Evolutionary conservation across 2,888 invertebrate species (phyloP), one percentile per base, ranked within the genome.

Genomic region (Camponotus fellah): DNA sequence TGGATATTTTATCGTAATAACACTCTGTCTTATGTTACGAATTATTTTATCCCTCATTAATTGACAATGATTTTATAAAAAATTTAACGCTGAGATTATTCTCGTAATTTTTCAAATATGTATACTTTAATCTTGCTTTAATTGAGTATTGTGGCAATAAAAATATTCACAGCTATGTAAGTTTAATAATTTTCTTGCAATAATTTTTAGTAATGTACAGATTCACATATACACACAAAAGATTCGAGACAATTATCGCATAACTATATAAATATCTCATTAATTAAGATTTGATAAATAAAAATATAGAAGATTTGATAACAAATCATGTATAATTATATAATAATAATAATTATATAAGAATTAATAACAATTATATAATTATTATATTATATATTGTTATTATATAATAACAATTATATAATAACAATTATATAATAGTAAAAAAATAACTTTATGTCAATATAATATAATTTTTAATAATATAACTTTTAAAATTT

Each of bases 1-100:
- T 93, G 91, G 91, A 34, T 91, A 2, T 0, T 76, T 0, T 14
- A 10, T 14, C n/a, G 26, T 9, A 9, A 5, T 0, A 81, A 83
- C 2, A 10, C 56, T 4, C n/a, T 80, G 10, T 72, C 62, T n/a
- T 37, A 75, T 3, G 12, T 83, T 2, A 5, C 4, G 9, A 0
- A 53, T 0, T 10, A 5, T 10, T 62, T 49, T 32, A 3, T 53
- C 9, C 2, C 6, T n/a, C 3, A 6, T 60, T 43, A 6, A 21
- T 37, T 10, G 9, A 43, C 5, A 9, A 32, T n/a, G n/a, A 8
- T 8, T n/a, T 53, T 8, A n/a, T 53, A 53, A 53, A n/a, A n/a
- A 53, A 8, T 0, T 17, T 49, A n/a, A 8, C 6, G 49, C 49
- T 8, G 8, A 53, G 8, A 53, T n/a, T 53, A 53, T 53, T 53